Base-by-base conservation (phyloP, 2,113 vertebrate genomes). In the Callaeas wilsoni region DNA sequence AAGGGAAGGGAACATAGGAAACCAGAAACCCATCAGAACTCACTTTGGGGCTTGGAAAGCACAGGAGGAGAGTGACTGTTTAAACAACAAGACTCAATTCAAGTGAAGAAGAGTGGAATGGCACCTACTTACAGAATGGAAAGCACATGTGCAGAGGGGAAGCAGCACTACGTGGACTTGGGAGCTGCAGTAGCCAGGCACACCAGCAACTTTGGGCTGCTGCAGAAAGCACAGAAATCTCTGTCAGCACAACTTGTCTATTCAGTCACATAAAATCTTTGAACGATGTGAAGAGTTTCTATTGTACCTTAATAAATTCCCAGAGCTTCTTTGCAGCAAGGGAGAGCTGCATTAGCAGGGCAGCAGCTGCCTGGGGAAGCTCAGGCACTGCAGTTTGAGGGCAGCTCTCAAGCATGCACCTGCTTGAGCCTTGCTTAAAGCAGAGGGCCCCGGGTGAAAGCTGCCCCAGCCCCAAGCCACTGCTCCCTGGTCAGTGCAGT, bases 121-220 rank as follows among this genome's bases (percentile, higher is more conserved):
- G 21, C 53, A 26, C 32, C 11, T 23, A 8, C 55, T 49, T 42
- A 32, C 2, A 3, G 59, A 53, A 35, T 3, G 29, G 49, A 22
- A 71, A 74, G 52, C 53, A 26, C 14, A 12, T 0, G 1, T 13
- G 53, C 63, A 33, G 47, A 39, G 19, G 21, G 53, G 3, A 59
- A 42, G 49, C 8, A 53, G 80, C n/a, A 15, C 42, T 21, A 8
- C 4, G 1, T 13, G 52, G 41, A 23, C 46, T 26, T 41, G 35
- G 47, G 47, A 59, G 27, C 22, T 6, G 3, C 33, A 8, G 52
- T 4, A 65, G 22, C n/a, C 47, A 35, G 77, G 37, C 52, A 22
- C n/a, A 12, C 6, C 37, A 20, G 52, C 0, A 0, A n/a, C 33
- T 15, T 3, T 0, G 1, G 32, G 64, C 64, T 63, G 69, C 80